These are phyloP conservation scores for Talpa occidentalis DNA, from an alignment of 2,113 vertebrate species.

Conservation along the genomic window DNA sequence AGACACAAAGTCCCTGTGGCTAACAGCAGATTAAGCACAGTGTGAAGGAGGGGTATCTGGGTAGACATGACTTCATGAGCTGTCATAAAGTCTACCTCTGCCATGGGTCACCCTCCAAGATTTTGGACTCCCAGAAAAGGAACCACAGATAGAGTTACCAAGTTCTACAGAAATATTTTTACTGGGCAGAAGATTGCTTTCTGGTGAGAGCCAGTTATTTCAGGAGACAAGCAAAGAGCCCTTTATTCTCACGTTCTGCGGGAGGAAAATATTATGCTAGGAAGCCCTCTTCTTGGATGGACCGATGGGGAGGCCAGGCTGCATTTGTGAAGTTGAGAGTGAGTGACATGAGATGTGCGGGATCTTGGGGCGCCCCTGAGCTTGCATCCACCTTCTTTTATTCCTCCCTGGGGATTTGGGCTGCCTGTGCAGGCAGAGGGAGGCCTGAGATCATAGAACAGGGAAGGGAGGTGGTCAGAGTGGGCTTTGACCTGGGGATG, in stretches of 20 bases:
- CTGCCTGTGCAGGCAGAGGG: background rate
- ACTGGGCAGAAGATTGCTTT: constrained; percentile 85
- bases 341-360: background rate
- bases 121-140: constrained; percentile 84
- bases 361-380: background rate
- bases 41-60: constrained; percentile 80
- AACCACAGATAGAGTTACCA: constrained; percentile 86
- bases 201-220: constrained; percentile 83
- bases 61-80: constrained; percentile 86
- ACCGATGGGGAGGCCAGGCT: constrained; percentile 12
- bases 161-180: constrained; percentile 86
- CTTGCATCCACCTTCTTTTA: background rate
- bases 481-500: background rate
- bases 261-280: constrained; percentile 83
- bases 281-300: constrained; percentile 65
- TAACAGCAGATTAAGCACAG: constrained; percentile 88
- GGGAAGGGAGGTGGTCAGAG: background rate
- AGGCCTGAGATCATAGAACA: background rate
- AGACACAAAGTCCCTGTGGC: constrained; percentile 71
- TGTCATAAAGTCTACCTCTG: constrained; percentile 81
- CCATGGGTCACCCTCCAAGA: constrained; percentile 84
- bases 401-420: background rate
- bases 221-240: constrained; percentile 84
- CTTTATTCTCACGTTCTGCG: constrained; percentile 83
- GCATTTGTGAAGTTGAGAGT: constrained; percentile 28